Evolutionary conservation across 2,888 invertebrate genomes (phyloP).

Genomic region (Erebia aethiops): DNA sequence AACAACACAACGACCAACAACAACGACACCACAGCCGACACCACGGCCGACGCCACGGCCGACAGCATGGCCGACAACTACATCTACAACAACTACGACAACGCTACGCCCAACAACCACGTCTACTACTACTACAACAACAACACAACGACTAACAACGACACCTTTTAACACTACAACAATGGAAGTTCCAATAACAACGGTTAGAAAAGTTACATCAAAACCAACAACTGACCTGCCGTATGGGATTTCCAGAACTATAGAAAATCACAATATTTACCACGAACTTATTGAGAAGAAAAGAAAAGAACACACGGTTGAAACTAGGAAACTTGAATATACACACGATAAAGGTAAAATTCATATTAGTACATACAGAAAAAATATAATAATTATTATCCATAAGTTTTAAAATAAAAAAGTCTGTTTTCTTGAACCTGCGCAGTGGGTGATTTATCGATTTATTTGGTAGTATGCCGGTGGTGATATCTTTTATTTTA

Average conservation of each 20-base stretch:
- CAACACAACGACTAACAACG: constrained; percentile 16
- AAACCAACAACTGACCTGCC: constrained; percentile 33
- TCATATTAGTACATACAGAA: too few relatives aligned
- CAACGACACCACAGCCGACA: constrained; percentile 20
- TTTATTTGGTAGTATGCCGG: too few relatives aligned
- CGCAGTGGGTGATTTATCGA: too few relatives aligned
- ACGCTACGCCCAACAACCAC: constrained; percentile 35
- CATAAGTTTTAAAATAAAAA: too few relatives aligned
- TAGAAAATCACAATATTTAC: constrained; percentile 40
- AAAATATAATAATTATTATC: too few relatives aligned
- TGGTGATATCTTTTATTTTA: too few relatives aligned
- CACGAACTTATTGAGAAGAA: constrained; percentile 41
- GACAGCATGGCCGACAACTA: constrained; percentile 28
- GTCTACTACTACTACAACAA: constrained; percentile 23
- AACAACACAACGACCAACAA: constrained; percentile 9
- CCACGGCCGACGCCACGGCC: too few relatives aligned
- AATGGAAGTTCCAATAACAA: neutral
- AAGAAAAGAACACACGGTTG: constrained; percentile 41
- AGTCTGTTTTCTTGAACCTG: too few relatives aligned
- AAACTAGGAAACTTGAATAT: constrained; percentile 31
- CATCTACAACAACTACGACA: constrained; percentile 30
- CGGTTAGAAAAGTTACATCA: neutral
- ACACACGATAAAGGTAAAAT: constrained; percentile 30
- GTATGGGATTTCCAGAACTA: constrained; percentile 37
- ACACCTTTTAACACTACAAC: constrained; percentile 23